These are phyloP conservation scores for Chinchilla lanigera DNA, from an alignment of 2,113 vertebrate genomes.

Conservation along the genomic window DNA sequence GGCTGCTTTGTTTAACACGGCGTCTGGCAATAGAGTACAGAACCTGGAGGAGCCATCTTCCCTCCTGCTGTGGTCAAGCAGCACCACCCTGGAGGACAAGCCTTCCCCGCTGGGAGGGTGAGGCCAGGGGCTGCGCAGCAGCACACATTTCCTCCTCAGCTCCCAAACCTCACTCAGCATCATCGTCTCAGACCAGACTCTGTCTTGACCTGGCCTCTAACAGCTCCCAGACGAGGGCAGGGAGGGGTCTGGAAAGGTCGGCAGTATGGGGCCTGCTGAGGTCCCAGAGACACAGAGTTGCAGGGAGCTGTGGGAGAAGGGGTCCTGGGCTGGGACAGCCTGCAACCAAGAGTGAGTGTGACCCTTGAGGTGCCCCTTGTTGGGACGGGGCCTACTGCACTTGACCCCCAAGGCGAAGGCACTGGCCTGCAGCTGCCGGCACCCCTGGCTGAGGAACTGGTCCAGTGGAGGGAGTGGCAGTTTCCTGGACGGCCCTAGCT, in stretches of 20 bases:
- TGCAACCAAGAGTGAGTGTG: neutral
- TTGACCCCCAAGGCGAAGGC: neutral
- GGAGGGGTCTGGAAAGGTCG: neutral
- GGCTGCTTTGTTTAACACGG: neutral
- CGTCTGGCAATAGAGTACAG: neutral
- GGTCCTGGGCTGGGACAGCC: neutral
- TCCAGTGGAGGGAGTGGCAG: neutral
- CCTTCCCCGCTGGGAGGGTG: neutral
- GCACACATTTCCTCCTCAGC: neutral
- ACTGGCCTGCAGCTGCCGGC: neutral
- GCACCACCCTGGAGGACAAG: neutral
- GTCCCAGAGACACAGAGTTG: neutral
- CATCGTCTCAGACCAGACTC: neutral
- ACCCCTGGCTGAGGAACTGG: neutral
- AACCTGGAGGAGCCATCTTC: neutral
- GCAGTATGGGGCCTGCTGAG: neutral
- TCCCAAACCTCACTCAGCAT: neutral
- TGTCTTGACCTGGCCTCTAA: neutral
- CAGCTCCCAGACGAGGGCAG: neutral
- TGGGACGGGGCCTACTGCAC: neutral
- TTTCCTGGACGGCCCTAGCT: constrained; percentile 54
- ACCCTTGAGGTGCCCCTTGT: neutral
- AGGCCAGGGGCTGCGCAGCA: neutral
- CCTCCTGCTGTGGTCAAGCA: neutral
- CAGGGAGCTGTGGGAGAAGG: neutral